phyloP scores from a whole-genome alignment of 2,888 invertebrate genomes.

The Brachyptera risi region DNA sequence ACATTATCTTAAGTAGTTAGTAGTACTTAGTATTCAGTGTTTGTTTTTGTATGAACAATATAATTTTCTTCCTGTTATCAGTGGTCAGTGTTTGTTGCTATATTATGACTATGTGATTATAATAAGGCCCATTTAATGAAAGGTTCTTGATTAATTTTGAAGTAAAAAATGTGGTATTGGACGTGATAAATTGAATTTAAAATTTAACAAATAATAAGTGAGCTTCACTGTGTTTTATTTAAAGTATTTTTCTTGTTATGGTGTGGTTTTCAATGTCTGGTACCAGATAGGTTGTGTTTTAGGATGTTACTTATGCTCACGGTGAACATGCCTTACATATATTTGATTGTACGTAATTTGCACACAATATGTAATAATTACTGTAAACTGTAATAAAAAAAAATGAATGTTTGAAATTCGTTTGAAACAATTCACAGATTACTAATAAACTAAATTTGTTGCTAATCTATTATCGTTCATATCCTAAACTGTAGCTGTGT shows the following conservation, averaged over 20 bases:
- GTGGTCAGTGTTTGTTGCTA: constrained; percentile 27
- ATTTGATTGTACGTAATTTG: constrained; percentile 33
- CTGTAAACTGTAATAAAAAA: constrained; percentile 33
- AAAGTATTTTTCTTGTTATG: constrained; percentile 27
- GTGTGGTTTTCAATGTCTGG: constrained; percentile 30
- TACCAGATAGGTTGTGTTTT: constrained; percentile 24
- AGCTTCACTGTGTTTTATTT: constrained; percentile 28
- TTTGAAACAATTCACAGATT: constrained; percentile 32
- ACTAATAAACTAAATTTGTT: constrained; percentile 33
- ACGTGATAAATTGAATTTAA: neutral
- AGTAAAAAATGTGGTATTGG: neutral
- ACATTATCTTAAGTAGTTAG: too few relatives aligned
- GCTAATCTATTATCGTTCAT: constrained; percentile 25
- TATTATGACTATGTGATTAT: constrained; percentile 25
- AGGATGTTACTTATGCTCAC: constrained; percentile 29
- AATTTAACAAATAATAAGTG: constrained; percentile 18
- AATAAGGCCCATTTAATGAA: neutral
- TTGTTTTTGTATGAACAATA: constrained; percentile 23
- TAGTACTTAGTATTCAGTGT: constrained; percentile 11
- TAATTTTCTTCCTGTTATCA: constrained; percentile 29
- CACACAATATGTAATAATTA: constrained; percentile 33
- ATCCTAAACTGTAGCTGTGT: too few relatives aligned
- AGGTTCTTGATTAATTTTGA: constrained; percentile 23
- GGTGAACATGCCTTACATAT: constrained; percentile 34
- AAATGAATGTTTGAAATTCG: constrained; percentile 31